These are phyloP conservation scores for Spondyliosoma cantharus DNA, from an alignment of 2,797 vertebrate species.

Conservation along the genomic window DNA sequence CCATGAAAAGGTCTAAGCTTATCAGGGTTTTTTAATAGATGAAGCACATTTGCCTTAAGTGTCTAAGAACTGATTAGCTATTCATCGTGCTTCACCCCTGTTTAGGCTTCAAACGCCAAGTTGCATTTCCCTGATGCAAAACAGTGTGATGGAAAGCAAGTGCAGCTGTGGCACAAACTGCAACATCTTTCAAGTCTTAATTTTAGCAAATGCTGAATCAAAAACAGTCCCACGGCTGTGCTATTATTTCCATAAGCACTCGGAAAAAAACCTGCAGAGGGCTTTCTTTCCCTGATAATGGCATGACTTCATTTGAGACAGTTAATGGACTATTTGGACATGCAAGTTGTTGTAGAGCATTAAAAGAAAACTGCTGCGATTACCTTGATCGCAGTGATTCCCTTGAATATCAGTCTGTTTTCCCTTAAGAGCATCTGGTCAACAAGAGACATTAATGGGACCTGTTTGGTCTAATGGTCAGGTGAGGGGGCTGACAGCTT, in stretches of 20 bases:
- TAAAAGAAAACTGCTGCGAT: slow-evolving; percentile 67
- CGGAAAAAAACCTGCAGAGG: not conserved
- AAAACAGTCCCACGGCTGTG: slow-evolving; percentile 31
- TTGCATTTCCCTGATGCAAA: slow-evolving; percentile 44
- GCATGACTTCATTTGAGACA: slow-evolving; percentile 53
- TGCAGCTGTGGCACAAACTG: slow-evolving; percentile 35
- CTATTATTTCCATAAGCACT: slow-evolving; percentile 45
- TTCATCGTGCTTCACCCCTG: slow-evolving; percentile 50
- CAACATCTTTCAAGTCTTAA: slow-evolving; percentile 48
- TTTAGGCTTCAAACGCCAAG: slow-evolving; percentile 50
- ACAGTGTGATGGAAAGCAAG: slow-evolving; percentile 9
- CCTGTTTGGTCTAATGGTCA: slow-evolving; percentile 55
- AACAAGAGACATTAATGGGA: slow-evolving; percentile 63
- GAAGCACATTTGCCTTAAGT: slow-evolving; percentile 55
- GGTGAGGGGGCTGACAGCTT: slow-evolving; percentile 46
- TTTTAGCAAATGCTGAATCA: slow-evolving; percentile 55
- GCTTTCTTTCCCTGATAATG: slow-evolving; percentile 22
- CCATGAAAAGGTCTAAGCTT: slow-evolving; percentile 32
- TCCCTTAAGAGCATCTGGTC: slow-evolving; percentile 45
- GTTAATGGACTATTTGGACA: slow-evolving; percentile 60
- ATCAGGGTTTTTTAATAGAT: slow-evolving; percentile 55
- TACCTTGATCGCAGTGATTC: slow-evolving; percentile 72
- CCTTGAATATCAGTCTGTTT: slow-evolving; percentile 37
- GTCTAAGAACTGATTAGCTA: slow-evolving; percentile 56
- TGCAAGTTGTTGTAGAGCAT: slow-evolving; percentile 33